phyloP scores from a whole-genome alignment of 2,113 vertebrate species.

The Forbesichthys agassizii region DNA sequence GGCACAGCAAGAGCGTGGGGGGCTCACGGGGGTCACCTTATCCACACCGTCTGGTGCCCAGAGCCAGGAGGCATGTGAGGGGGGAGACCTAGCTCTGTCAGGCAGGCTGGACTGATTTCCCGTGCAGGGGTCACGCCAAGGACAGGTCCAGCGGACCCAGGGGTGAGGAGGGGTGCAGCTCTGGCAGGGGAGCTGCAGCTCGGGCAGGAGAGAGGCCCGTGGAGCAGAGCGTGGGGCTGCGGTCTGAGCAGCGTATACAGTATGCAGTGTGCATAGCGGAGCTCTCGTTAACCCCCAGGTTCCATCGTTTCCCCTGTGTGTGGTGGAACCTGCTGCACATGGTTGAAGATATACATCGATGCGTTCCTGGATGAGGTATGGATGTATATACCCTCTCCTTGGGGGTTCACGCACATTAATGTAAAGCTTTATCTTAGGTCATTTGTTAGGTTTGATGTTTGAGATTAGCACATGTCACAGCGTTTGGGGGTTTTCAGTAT shows the following conservation, averaged over 20 bases:
- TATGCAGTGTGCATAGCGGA: too few relatives aligned
- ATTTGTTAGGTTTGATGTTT: constrained; percentile 3
- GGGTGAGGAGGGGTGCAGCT: constrained; percentile 50
- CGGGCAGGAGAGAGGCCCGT: constrained; percentile 29
- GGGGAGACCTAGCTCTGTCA: constrained; percentile 50
- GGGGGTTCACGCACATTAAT: not conserved
- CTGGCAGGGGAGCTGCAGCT: constrained; percentile 18
- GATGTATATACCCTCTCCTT: not conserved
- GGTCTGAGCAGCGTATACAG: too few relatives aligned
- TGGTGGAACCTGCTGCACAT: not conserved
- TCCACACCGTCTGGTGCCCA: constrained; percentile 81
- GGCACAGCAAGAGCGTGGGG: constrained; percentile 51
- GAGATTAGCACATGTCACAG: not conserved
- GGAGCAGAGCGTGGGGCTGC: not conserved
- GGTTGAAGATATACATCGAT: not conserved
- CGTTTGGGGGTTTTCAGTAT: constrained; percentile 8
- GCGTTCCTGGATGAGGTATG: not conserved
- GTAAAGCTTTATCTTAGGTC: not conserved
- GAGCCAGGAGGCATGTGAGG: constrained; percentile 37
- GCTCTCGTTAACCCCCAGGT: too few relatives aligned
- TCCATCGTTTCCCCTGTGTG: too few relatives aligned
- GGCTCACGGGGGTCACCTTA: constrained; percentile 84
- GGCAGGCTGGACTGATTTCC: constrained; percentile 83
- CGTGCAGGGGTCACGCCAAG: constrained; percentile 77
- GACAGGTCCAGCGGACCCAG: constrained; percentile 70